Evolutionary conservation across 2,113 vertebrate species (phyloP).

Genomic region (Xyliphius kryptos): DNA sequence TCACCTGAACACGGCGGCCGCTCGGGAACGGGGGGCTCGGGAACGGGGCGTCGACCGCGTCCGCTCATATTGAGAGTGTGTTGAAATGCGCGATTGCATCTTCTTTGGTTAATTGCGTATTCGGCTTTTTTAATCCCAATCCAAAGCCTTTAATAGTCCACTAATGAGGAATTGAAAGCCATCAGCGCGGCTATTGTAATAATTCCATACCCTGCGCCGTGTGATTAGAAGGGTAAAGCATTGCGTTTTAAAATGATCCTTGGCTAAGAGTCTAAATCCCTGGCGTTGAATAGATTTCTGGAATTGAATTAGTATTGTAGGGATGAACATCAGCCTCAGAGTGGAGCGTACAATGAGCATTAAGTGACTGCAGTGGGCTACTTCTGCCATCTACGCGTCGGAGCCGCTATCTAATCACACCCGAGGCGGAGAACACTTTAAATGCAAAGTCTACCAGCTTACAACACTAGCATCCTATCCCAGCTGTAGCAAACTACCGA

Average conservation of each 20-base stretch:
- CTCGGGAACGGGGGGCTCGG: too few relatives aligned
- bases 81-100: slow-evolving; percentile 13
- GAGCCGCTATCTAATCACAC: too few relatives aligned
- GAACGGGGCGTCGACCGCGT: too few relatives aligned
- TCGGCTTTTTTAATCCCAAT: slow-evolving; percentile 7
- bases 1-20: too few relatives aligned
- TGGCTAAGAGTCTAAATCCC: slow-evolving; percentile 18
- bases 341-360: slow-evolving; percentile 45
- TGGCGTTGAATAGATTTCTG: slow-evolving; percentile 32
- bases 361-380: slow-evolving; percentile 45
- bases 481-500: too few relatives aligned
- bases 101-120: slow-evolving; percentile 11
- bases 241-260: slow-evolving; percentile 24
- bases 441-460: too few relatives aligned
- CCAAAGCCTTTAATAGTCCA: slow-evolving; percentile 14
- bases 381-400: slow-evolving; percentile 42
- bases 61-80: neutral
- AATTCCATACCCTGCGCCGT: slow-evolving; percentile 3
- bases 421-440: too few relatives aligned
- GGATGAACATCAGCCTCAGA: slow-evolving; percentile 17
- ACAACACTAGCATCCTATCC: too few relatives aligned
- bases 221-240: slow-evolving; percentile 8
- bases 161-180: slow-evolving; percentile 2
- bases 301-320: slow-evolving; percentile 33
- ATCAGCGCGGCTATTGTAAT: slow-evolving; percentile 14